A percentile compares a stretch with the other conserved stretches of the same genome.
Evolutionary conservation across 1,140 invertebrate species (phyloP).

Genomic region (Trachymyrmex cornetzi): DNA sequence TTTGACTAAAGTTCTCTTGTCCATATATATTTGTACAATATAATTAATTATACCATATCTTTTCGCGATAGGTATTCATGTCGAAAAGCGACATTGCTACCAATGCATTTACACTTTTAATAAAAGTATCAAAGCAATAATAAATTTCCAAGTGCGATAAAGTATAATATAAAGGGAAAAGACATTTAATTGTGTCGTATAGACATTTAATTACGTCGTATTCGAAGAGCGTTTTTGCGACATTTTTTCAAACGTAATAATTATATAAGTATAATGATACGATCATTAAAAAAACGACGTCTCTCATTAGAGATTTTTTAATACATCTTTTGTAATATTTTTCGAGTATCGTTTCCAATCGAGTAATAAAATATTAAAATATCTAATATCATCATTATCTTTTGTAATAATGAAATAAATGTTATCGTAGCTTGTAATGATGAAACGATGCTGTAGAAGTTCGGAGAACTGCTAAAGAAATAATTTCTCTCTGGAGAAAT

Average conservation of each 20-base stretch:
- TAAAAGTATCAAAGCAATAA: not conserved
- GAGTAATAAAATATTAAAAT: constrained; percentile 36
- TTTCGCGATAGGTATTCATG: constrained; percentile 9
- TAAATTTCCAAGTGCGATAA: constrained; percentile 6
- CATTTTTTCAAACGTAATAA: not conserved
- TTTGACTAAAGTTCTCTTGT: no score
- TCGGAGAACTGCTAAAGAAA: no score
- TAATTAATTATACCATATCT: not conserved
- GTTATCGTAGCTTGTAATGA: not conserved
- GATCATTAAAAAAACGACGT: constrained; percentile 24
- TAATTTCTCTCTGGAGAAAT: not conserved
- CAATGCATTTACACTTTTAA: not conserved
- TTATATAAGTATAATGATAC: constrained; percentile 8
- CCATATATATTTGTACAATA: not conserved
- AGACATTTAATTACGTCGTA: no score
- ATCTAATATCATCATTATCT: not conserved
- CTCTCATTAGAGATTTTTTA: not conserved
- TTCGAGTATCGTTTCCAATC: not conserved
- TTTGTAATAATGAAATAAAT: constrained; percentile 23
- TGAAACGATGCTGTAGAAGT: not conserved
- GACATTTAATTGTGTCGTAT: constrained; percentile 24
- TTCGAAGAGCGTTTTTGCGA: not conserved
- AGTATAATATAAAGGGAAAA: constrained; percentile 7
- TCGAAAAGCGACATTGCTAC: not conserved
- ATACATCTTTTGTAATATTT: not conserved